phyloP scores from a whole-genome alignment of 2,113 vertebrate species.

The Neopipo cinnamomea region DNA sequence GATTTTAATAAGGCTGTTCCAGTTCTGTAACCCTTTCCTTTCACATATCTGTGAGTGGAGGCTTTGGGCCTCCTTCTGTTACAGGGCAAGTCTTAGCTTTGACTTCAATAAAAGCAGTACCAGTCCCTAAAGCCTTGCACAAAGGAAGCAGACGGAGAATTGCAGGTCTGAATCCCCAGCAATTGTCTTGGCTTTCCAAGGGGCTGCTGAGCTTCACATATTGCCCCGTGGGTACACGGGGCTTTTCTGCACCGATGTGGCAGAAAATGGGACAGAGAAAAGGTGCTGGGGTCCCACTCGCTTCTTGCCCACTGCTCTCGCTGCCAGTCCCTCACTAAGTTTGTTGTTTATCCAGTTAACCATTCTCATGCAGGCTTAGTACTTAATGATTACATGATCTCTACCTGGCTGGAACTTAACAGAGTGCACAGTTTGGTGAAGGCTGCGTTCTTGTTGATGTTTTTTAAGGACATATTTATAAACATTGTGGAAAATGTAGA shows the following conservation, averaged over 20 bases:
- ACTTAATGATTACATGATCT: neutral
- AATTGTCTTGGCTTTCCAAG: neutral
- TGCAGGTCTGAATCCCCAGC: neutral
- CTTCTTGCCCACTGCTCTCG: neutral
- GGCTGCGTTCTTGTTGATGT: neutral
- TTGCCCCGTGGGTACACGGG: neutral
- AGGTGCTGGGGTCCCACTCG: neutral
- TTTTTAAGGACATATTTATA: neutral
- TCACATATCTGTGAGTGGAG: neutral
- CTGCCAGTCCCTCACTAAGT: neutral
- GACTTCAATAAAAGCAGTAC: neutral
- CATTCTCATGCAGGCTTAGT: neutral
- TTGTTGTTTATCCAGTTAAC: neutral
- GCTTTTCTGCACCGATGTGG: neutral
- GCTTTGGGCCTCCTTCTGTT: neutral
- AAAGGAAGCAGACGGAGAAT: neutral
- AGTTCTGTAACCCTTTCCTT: constrained; percentile 26
- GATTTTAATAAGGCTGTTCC: constrained; percentile 24
- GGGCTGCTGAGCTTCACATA: neutral
- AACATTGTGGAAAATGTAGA: neutral
- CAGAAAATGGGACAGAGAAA: neutral
- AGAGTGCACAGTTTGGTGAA: neutral
- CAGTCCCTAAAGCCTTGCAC: neutral
- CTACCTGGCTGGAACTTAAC: neutral
- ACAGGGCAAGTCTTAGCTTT: neutral